A percentile compares a stretch with the other conserved stretches of the same genome.
Evolutionary conservation across 2,797 vertebrate species (phyloP).

Genomic region (Rhynchotus rufescens): DNA sequence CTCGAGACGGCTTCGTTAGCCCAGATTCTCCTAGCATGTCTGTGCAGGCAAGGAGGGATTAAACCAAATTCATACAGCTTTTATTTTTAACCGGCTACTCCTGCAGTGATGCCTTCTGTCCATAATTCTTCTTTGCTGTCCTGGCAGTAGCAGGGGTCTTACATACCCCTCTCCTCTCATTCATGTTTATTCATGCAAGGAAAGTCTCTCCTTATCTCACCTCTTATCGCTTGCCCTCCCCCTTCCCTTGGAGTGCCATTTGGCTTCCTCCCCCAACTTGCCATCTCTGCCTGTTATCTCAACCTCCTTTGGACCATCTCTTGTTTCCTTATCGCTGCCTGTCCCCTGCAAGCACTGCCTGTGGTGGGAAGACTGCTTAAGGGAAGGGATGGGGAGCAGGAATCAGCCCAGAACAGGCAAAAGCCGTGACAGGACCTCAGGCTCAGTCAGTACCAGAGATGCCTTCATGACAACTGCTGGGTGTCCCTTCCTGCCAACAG

Average conservation of each 20-base stretch:
- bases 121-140: neutral
- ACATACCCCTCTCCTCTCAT: neutral
- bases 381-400: neutral
- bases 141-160: neutral
- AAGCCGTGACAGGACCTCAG: neutral
- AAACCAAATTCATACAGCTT: constrained; percentile 9
- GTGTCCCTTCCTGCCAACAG: neutral
- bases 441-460: neutral
- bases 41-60: neutral
- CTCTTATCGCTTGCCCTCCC: neutral
- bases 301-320: constrained; percentile 2
- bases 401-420: neutral
- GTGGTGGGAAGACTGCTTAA: constrained; percentile 9
- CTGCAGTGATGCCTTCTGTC: neutral
- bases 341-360: neutral
- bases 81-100: constrained; percentile 13
- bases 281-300: constrained; percentile 39
- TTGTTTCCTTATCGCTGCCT: constrained; percentile 49
- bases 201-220: constrained; percentile 36
- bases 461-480: neutral
- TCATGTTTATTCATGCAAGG: constrained; percentile 41
- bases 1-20: neutral
- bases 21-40: neutral
- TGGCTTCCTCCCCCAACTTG: constrained; percentile 22
- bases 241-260: constrained; percentile 36